Conservation (phyloP, 2,797 vertebrate species). For the Salarias fasciatus region DNA sequence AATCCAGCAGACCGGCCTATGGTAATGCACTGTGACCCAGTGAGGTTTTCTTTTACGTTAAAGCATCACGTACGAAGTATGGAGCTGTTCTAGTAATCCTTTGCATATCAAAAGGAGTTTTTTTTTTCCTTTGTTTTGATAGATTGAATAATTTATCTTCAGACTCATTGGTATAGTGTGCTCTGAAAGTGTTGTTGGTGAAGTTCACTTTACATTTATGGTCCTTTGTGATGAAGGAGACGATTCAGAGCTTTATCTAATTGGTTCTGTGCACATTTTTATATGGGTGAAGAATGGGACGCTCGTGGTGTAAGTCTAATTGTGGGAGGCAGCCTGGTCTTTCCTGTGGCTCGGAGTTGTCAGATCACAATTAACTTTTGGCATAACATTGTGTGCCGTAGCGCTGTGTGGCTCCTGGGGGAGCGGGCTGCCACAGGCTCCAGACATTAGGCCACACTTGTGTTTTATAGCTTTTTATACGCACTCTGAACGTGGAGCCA, state of each 20-base stretch:
- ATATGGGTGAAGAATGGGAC: too few species aligned
- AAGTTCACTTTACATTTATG: conserved; percentile 47
- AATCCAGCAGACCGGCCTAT: conserved; percentile 41
- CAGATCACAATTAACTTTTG: conserved; percentile 77
- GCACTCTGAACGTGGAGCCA: conserved; percentile 49
- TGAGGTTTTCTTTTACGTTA: conserved; percentile 39
- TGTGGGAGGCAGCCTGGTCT: conserved; percentile 52
- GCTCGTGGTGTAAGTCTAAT: conserved; percentile 70
- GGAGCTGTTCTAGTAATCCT: conserved; percentile 42
- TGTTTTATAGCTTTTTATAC: conserved; percentile 57
- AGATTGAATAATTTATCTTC: conserved; percentile 54
- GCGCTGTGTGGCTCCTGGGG: conserved; percentile 60
- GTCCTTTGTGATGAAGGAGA: conserved; percentile 44
- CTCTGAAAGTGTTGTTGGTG: conserved; percentile 43
- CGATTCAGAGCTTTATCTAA: conserved; percentile 72
- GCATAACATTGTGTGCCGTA: conserved; percentile 64
- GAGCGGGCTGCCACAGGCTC: conserved; percentile 55
- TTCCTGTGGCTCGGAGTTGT: conserved; percentile 70
- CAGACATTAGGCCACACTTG: conserved; percentile 42
- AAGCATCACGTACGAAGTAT: conserved; percentile 21
- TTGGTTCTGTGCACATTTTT: conserved; percentile 74
- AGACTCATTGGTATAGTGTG: conserved; percentile 47
- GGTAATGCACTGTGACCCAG: conserved; percentile 28
- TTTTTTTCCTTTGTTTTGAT: conserved; percentile 16
- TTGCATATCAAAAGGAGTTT: conserved; percentile 40